These are phyloP conservation scores for Anomalospiza imberbis DNA, from an alignment of 2,797 vertebrate genomes.

Conservation along the genomic window DNA sequence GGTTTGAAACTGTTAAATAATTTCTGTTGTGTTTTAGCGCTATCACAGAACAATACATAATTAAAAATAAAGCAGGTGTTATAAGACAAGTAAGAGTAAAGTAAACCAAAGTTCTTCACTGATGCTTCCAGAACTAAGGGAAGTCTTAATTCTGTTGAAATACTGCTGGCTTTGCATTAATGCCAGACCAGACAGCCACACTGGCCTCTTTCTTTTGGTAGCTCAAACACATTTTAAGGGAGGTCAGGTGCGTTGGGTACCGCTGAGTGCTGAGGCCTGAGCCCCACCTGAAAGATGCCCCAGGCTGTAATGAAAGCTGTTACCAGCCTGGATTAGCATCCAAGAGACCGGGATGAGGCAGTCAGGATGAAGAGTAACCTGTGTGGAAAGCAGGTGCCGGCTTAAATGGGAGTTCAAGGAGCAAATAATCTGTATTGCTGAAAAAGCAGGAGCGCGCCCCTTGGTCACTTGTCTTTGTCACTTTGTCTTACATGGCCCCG, in stretches of 20 bases:
- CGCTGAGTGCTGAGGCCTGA: background rate
- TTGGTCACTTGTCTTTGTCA: no score
- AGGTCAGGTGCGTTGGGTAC: background rate
- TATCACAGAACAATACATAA: background rate
- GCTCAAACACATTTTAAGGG: background rate
- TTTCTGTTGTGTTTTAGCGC: background rate
- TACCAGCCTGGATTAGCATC: background rate
- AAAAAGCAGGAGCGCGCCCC: rapidly evolving
- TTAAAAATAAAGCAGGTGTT: background rate
- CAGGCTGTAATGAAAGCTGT: background rate
- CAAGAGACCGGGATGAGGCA: no score
- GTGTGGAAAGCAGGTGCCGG: background rate
- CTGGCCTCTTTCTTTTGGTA: rapidly evolving
- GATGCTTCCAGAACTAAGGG: background rate
- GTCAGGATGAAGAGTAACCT: background rate
- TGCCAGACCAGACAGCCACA: background rate
- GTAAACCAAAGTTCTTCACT: background rate
- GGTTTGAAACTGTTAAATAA: background rate
- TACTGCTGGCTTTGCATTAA: background rate
- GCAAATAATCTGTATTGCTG: rapidly evolving
- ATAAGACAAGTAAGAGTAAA: background rate
- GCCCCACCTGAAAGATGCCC: no score
- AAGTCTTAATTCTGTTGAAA: background rate
- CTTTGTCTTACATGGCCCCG: no score
- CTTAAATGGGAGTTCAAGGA: background rate